These are phyloP conservation scores for Microplitis demolitor DNA, from an alignment of 1,140 invertebrate genomes.

Conservation along the genomic window DNA sequence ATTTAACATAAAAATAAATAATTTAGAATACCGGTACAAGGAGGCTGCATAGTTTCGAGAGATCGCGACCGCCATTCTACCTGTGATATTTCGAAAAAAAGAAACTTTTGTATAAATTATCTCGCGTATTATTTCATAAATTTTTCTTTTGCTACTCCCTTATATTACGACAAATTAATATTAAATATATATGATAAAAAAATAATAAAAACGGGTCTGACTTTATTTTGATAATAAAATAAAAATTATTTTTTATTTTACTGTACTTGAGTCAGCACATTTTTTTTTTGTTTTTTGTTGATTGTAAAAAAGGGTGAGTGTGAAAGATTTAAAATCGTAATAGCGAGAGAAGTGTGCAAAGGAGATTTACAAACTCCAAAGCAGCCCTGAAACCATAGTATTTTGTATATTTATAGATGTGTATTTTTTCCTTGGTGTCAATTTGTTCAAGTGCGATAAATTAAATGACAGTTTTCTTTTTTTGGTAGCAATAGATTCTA, in stretches of 20 bases:
- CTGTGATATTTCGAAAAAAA: slow-evolving; percentile 54
- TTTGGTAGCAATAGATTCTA: slow-evolving; percentile 21
- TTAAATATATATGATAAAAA: background rate
- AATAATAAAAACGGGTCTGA: too few relatives aligned
- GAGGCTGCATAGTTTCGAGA: slow-evolving; percentile 34
- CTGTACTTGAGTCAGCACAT: background rate
- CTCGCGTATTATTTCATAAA: too few relatives aligned
- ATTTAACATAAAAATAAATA: slow-evolving; percentile 37
- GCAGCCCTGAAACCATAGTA: slow-evolving; percentile 19
- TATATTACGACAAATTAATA: background rate
- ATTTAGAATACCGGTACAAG: slow-evolving; percentile 31
- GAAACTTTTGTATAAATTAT: slow-evolving; percentile 23
- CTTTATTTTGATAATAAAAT: background rate
- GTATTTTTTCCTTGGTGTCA: slow-evolving; percentile 45
- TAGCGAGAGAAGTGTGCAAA: background rate
- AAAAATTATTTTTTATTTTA: background rate
- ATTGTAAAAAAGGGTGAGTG: background rate
- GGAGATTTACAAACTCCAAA: background rate
- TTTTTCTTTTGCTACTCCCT: too few relatives aligned
- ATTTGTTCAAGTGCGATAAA: slow-evolving; percentile 37
- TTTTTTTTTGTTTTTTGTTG: background rate
- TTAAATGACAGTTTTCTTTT: slow-evolving; percentile 43
- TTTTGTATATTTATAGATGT: slow-evolving; percentile 29
- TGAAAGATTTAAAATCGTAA: background rate
- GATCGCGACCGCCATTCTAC: slow-evolving; percentile 49